Evolutionary conservation across 2,113 vertebrate genomes (phyloP), one percentile per base, ranked within the genome.

Genomic region (Pluvianellus socialis): DNA sequence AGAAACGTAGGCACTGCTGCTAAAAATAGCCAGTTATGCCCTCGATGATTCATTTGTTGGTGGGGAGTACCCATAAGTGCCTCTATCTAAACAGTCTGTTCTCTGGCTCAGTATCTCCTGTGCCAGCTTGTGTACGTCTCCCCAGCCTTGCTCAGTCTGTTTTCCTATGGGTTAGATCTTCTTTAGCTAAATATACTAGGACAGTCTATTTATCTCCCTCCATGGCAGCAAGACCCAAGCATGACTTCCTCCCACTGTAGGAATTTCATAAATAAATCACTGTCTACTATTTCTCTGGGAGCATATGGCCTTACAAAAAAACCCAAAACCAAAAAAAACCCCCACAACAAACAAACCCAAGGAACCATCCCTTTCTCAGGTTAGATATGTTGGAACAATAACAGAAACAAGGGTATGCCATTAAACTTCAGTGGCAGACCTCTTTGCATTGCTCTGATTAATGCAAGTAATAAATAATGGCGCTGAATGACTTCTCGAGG

Each of bases 21-120:
- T 94, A 92, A 94, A 96, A 96, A 85, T 81, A 94, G 49, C n/a
- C 56, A 72, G 53, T 44, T 90, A 50, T 80, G 71, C 20, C 53
- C 73, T 87, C 2, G 4, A 55, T 91, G 83, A 82, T 91, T 95
- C 53, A 21, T 61, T 63, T 75, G 22, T 23, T 91, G 70, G 53
- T 79, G 62, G 50, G 73, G 86, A 94, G 8, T 79, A 74, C 83
- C 92, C 86, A 12, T 55, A 95, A 94, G 68, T 76, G 61, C 52
- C 58, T 79, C 83, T 79, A 50, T 79, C 52, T 94, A 91, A 97
- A 95, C 79, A 92, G 86, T 83, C 81, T 93, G 79, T 81, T 94
- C 76, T 45, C 62, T 82, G 70, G 75, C 84, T 90, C 45, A 22
- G 66, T 73, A 32, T 91, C 73, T 82, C 50, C 86, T 0, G 0